Evolutionary conservation across 2,888 invertebrate genomes (phyloP).

Genomic region (Epicampocera succincta): DNA sequence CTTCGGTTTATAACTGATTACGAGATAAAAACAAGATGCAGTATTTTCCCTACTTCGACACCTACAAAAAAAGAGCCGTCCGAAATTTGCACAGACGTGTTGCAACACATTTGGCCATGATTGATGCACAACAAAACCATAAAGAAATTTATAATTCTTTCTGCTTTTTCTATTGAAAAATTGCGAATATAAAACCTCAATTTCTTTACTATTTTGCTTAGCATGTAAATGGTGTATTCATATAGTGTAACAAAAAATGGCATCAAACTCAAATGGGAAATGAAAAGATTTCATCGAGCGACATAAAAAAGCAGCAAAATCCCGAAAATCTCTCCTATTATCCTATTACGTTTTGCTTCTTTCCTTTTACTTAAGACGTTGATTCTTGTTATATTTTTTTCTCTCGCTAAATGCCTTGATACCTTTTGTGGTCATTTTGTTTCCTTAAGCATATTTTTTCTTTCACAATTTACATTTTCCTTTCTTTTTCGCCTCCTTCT

Average conservation of each 20-base stretch:
- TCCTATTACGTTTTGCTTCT: constrained; percentile 71
- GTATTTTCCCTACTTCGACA: too few species aligned
- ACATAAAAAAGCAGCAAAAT: constrained; percentile 62
- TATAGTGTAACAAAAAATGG: not conserved
- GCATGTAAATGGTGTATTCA: not conserved
- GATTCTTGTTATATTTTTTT: constrained; percentile 1
- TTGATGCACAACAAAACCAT: too few species aligned
- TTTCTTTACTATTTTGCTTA: too few species aligned
- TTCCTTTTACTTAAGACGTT: constrained; percentile 1
- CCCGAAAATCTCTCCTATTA: constrained; percentile 75
- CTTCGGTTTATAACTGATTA: too few species aligned
- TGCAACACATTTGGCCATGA: too few species aligned
- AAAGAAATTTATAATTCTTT: too few species aligned
- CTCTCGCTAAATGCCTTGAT: constrained; percentile 41
- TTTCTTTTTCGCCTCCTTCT: not conserved
- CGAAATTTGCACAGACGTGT: too few species aligned
- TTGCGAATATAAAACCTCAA: too few species aligned
- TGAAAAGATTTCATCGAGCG: constrained; percentile 76
- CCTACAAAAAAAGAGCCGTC: too few species aligned
- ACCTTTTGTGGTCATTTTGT: constrained; percentile 63
- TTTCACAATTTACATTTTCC: not conserved
- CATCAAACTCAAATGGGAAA: constrained; percentile 71
- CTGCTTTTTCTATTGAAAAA: too few species aligned
- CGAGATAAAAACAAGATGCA: too few species aligned
- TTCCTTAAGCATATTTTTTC: constrained; percentile 42